Base-by-base conservation (phyloP, 2,888 invertebrate genomes). In the Nebria salina region DNA sequence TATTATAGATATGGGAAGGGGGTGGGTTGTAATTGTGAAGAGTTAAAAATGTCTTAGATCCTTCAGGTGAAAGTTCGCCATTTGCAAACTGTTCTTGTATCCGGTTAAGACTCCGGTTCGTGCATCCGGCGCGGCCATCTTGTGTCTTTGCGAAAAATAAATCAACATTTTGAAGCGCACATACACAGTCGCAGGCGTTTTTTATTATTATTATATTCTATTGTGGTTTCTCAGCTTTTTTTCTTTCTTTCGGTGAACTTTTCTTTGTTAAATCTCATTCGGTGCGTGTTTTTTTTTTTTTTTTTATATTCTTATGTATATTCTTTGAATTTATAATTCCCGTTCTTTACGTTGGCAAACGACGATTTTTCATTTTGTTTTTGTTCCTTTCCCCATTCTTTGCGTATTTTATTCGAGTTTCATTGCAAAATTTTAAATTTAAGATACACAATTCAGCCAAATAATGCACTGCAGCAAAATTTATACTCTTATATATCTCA, bases 111-210 rank as follows among this genome's bases (percentile, higher is more conserved):
- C 25, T 65, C 15, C 72, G 66, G 42, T 15, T 34, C 43, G 54
- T 54, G 80, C 77, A 82, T 85, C 84, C 85, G 84, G 82, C 26
- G 78, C 83, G 83, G 84, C 85, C 85, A 85, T 85, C 84, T 85
- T 84, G 85, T 76, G 84, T 84, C 83, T 82, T 34, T 83, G 77
- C 82, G 83, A 83, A 84, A 85, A 86, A 86, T 86, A 86, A 86
- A 86, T 86, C 86, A 86, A 86, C 86, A 86, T 86, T 81, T 85
- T 86, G 83, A 86, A 85, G 85, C 84, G 79, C 82, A 83, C 83
- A 85, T 84, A 20, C 20, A 84, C 85, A 83, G 83, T 83, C 84
- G 1, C 68, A 68, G 54, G 13, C 13, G 13, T 54, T 54, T 54
- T 54, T 54, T 54, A 54, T 54, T 54, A 54, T 54, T 54, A 54